Percentiles rank a stretch among this genome's conserved stretches.
These are phyloP conservation scores for Drosophila gunungcola DNA, from an alignment of 1,140 invertebrate species.

Conservation along the genomic window DNA sequence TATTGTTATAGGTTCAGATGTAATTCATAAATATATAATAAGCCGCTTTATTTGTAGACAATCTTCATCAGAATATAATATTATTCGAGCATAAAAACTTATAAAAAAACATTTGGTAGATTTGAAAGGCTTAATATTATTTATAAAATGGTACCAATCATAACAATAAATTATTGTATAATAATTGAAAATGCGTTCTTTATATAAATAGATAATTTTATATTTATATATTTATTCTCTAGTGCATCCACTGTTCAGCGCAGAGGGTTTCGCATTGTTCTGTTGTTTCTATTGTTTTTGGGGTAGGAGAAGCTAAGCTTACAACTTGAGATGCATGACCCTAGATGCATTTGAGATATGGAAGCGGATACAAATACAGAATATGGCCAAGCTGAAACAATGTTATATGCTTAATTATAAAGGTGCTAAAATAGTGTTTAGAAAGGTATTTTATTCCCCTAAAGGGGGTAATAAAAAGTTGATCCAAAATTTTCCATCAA, in stretches of 20 bases:
- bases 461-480: not conserved
- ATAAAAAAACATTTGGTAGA: too few species aligned
- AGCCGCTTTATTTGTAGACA: too few species aligned
- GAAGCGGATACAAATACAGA: not conserved
- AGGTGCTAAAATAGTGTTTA: not conserved
- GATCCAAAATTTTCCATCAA: not conserved
- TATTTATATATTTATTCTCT: too few species aligned
- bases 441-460: not conserved
- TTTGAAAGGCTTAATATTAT: too few species aligned
- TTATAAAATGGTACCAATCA: too few species aligned
- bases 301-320: constrained; percentile 14
- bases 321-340: constrained; percentile 31
- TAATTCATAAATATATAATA: too few species aligned
- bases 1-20: too few species aligned
- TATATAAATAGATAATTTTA: not conserved
- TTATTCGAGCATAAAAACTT: too few species aligned
- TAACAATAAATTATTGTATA: too few species aligned
- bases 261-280: constrained; percentile 2
- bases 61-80: too few species aligned
- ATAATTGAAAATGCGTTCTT: too few species aligned
- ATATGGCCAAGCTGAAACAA: too few species aligned
- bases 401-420: not conserved
- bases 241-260: not conserved
- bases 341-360: not conserved
- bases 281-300: constrained; percentile 4